Evolutionary conservation across 2,797 vertebrate species (phyloP).

Genomic region (Argyrosomus regius): DNA sequence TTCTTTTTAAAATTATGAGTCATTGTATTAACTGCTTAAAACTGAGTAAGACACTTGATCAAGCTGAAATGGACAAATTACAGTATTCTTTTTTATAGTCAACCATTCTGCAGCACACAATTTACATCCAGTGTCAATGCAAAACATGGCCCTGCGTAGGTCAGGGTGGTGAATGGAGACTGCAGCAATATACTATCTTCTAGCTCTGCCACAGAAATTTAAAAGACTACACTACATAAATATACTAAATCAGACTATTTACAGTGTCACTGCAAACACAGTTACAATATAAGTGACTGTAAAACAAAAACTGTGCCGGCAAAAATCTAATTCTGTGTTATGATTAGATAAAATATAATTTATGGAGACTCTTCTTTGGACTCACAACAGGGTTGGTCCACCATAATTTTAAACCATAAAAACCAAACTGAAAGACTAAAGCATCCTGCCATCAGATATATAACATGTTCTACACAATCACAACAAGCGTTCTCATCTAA

Average conservation of each 20-base stretch:
- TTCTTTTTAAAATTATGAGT: neutral
- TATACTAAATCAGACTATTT: conserved; percentile 8
- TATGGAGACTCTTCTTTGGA: neutral
- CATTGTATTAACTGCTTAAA: conserved; percentile 3
- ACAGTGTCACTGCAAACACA: neutral
- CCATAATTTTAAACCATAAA: conserved; percentile 21
- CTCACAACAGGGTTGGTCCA: conserved; percentile 1
- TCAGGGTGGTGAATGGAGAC: neutral
- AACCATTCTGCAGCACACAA: neutral
- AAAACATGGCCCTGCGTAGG: neutral
- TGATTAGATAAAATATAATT: conserved; percentile 17
- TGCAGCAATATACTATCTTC: neutral
- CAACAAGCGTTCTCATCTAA: neutral
- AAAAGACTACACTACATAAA: neutral
- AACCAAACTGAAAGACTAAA: conserved; percentile 1
- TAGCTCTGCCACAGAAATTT: neutral
- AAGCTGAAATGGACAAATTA: neutral
- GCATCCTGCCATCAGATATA: neutral
- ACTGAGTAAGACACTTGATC: neutral
- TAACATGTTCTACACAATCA: neutral
- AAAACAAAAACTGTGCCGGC: neutral
- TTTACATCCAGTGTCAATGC: neutral
- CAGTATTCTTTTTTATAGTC: neutral
- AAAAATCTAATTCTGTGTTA: conserved; percentile 5
- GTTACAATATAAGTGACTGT: neutral